Percentiles rank a stretch among this genome's conserved stretches.
phyloP scores from a whole-genome alignment of 2,888 invertebrate genomes.

The Xestia sexstrigata region DNA sequence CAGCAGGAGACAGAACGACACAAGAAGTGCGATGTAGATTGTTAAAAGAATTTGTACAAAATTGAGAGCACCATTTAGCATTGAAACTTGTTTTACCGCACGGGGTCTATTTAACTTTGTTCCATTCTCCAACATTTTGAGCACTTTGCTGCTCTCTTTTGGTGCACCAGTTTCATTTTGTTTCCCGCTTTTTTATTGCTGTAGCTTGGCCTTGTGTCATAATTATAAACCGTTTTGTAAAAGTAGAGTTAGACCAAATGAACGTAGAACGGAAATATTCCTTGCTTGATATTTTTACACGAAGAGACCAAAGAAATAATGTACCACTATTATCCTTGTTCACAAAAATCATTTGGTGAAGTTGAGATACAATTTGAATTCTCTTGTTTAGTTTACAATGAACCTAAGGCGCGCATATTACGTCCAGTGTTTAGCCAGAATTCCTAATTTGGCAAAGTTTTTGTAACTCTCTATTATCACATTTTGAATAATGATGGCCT shows the following conservation, averaged over 20 bases:
- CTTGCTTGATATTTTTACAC: background rate
- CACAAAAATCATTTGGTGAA: background rate
- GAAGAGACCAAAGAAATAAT: background rate
- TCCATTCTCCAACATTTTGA: constrained; percentile 39
- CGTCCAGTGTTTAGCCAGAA: background rate
- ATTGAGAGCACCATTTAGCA: constrained; percentile 8
- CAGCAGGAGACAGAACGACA: too few species aligned
- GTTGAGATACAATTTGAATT: background rate
- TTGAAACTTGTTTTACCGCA: constrained; percentile 17
- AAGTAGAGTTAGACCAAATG: background rate
- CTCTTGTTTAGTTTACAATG: background rate
- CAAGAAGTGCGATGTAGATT: background rate
- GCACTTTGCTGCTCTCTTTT: constrained; percentile 39
- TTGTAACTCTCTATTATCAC: background rate
- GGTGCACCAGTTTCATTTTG: constrained; percentile 43
- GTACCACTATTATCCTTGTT: background rate
- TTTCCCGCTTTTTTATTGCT: constrained; percentile 9
- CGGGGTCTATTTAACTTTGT: constrained; percentile 37
- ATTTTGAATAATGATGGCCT: too few species aligned
- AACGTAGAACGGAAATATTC: background rate
- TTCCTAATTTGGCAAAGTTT: background rate
- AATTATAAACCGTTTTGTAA: constrained; percentile 2
- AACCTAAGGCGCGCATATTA: background rate
- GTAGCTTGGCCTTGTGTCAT: constrained; percentile 14
- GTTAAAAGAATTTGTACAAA: constrained; percentile 17